Evolutionary conservation across 1,140 invertebrate species (phyloP), one percentile per base, ranked within the genome.

Genomic region (Zaprionus nigranus): DNA sequence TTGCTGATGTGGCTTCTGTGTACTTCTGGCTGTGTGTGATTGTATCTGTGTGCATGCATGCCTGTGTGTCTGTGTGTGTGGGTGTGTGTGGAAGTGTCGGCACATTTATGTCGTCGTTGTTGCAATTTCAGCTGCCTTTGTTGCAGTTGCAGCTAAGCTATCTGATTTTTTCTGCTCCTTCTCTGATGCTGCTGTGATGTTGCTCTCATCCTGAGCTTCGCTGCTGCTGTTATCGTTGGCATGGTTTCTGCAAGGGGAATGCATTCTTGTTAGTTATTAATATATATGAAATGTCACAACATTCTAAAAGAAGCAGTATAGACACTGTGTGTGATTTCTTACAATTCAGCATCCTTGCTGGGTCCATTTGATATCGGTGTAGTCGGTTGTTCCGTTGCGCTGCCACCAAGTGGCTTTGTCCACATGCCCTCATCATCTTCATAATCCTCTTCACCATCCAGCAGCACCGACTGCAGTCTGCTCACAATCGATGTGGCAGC

Each of bases 361-460:
- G 85, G 85, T 66, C 85, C 85, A 74, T 88, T 88, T 22, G 75
- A 73, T 49, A 88, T 69, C 26, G 81, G 51, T 3, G 75, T 56
- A 11, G 65, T 24, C 28, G 60, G 74, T 34, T 77, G 74, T 13
- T 77, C 69, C 12, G 59, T 63, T 40, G 60, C 13, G n/a, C 40
- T 81, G 36, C 56, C 84, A 22, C 85, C 91, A 26, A 92, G 46
- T 20, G 91, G 91, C 62, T 92, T 92, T 28, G 91, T 92, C 91
- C 91, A 92, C 90, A 92, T 92, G 40, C 90, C 91, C 57, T 92
- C 90, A 60, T 92, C 91, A 59, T 92, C 91, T 53, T 92, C 91
- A 59, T 92, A 92, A 22, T 92, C 91, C 38, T 92, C 90, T 51
- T 91, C 90, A 40, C 85, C 90, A 53, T 78, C 90, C 17, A 92